Evolutionary conservation across 2,113 vertebrate species (phyloP).

Genomic region (Thermophis baileyi): DNA sequence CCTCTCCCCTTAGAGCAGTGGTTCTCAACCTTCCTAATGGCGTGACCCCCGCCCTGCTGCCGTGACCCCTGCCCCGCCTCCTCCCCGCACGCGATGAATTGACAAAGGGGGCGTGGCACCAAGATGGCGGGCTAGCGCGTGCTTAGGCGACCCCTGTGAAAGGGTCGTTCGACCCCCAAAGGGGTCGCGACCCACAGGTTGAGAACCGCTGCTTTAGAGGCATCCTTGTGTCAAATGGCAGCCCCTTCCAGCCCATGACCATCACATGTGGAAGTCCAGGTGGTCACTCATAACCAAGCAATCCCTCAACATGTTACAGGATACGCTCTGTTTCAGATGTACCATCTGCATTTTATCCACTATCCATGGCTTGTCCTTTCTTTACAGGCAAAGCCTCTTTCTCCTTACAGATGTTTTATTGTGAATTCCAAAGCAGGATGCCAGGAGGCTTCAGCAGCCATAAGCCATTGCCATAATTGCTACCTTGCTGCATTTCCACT

Average conservation of each 20-base stretch:
- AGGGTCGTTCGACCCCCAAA: too few relatives aligned
- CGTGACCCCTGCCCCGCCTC: too few relatives aligned
- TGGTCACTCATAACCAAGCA: not conserved
- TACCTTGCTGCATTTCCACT: not conserved
- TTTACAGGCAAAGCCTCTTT: not conserved
- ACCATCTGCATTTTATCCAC: not conserved
- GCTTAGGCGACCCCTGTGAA: too few relatives aligned
- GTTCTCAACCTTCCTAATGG: too few relatives aligned
- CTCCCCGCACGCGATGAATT: too few relatives aligned
- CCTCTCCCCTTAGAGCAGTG: not conserved
- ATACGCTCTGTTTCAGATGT: not conserved
- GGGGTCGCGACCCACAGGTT: too few relatives aligned
- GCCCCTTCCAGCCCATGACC: not conserved
- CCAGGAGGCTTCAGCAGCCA: not conserved
- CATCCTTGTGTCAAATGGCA: not conserved
- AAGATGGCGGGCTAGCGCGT: too few relatives aligned
- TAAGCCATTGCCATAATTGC: not conserved
- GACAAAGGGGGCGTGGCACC: too few relatives aligned
- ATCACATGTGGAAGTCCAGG: not conserved
- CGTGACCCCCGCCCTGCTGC: too few relatives aligned
- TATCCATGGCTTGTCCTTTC: accelerated
- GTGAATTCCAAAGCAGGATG: not conserved
- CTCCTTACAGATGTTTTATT: slow-evolving; percentile 15
- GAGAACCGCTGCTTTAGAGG: too few relatives aligned
- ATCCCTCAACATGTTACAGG: not conserved